Evolutionary conservation across 2,113 vertebrate species (phyloP).

Genomic region (Cariama cristata): DNA sequence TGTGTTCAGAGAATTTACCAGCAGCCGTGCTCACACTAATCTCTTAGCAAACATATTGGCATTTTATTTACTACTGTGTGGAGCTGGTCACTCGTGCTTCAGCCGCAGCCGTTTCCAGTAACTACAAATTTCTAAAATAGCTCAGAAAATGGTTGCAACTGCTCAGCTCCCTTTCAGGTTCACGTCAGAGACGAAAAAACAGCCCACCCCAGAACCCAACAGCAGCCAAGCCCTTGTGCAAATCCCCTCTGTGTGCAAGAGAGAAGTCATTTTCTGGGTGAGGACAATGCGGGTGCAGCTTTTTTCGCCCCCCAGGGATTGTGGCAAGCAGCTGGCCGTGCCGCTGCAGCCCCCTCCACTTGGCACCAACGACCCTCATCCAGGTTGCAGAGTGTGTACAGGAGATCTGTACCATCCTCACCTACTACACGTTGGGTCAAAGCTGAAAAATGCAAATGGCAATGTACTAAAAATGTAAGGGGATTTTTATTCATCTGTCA

Average conservation of each 20-base stretch:
- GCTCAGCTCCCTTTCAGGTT: background rate
- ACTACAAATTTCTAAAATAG: background rate
- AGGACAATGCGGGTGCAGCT: fast-evolving
- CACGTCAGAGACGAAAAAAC: background rate
- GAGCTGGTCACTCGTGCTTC: background rate
- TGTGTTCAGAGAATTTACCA: constrained; percentile 16
- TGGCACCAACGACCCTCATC: background rate
- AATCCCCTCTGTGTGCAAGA: background rate
- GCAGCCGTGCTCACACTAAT: background rate
- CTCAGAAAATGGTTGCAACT: background rate
- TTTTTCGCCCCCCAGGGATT: background rate
- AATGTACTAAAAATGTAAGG: background rate
- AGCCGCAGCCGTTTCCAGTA: background rate
- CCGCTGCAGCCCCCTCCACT: fast-evolving
- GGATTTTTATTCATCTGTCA: background rate
- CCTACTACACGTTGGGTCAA: background rate
- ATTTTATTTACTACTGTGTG: background rate
- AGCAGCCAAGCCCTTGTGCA: fast-evolving
- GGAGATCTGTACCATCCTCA: background rate
- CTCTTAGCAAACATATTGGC: background rate
- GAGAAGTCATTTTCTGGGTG: background rate
- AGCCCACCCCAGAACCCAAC: background rate
- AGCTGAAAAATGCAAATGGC: background rate
- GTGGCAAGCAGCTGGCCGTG: fast-evolving
- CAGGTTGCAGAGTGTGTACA: background rate